These are phyloP conservation scores for Nothoprocta pentlandii DNA, from an alignment of 2,113 vertebrate species.

Conservation along the genomic window DNA sequence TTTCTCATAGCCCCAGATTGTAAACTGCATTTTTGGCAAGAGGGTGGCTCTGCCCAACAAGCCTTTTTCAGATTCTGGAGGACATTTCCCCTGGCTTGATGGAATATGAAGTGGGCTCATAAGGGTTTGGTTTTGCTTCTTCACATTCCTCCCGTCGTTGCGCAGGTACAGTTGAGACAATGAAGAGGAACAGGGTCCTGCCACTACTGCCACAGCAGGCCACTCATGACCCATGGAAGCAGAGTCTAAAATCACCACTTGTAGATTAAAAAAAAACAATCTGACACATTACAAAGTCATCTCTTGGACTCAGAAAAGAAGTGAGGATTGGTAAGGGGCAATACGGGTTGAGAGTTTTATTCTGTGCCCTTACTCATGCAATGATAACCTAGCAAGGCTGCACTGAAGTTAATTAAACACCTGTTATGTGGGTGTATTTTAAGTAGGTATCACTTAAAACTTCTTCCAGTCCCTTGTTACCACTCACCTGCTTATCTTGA, in stretches of 20 bases:
- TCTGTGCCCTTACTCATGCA: background rate
- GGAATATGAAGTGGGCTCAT: background rate
- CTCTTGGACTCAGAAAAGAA: background rate
- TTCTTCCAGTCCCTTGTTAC: background rate
- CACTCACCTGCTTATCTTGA: background rate
- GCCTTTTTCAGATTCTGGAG: background rate
- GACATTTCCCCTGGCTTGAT: background rate
- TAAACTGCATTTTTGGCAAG: background rate
- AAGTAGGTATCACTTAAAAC: background rate
- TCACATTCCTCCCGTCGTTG: background rate
- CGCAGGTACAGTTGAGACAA: background rate
- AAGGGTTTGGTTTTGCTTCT: background rate
- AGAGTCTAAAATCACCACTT: background rate
- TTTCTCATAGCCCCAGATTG: background rate
- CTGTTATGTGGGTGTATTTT: background rate
- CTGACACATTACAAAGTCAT: background rate
- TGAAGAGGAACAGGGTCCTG: background rate
- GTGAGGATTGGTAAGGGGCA: background rate
- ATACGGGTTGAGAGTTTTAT: background rate
- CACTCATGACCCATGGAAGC: background rate
- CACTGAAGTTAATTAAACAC: background rate
- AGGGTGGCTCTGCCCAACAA: background rate
- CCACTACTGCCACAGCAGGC: background rate
- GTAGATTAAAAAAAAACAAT: background rate
- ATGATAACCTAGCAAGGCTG: background rate